Evolutionary conservation across 2,888 invertebrate species (phyloP).

Genomic region (Hipparchia semele): DNA sequence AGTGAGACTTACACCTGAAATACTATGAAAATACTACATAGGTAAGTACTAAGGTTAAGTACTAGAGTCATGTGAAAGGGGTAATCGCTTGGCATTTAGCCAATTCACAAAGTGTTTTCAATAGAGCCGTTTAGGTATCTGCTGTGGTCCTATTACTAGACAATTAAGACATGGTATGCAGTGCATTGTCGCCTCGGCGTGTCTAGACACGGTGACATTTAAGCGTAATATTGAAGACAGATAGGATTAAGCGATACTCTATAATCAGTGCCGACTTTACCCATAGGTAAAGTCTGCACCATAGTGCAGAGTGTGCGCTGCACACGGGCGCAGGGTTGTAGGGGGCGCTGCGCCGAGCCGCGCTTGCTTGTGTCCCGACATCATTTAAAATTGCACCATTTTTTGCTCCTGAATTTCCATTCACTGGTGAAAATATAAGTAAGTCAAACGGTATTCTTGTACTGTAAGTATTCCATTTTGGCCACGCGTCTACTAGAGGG

Average conservation of each 20-base stretch:
- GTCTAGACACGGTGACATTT: background rate
- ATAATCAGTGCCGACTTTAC: too few relatives aligned
- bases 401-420: too few relatives aligned
- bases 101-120: constrained; percentile 69
- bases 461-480: too few relatives aligned
- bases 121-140: constrained; percentile 45
- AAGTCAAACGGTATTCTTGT: too few relatives aligned
- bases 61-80: constrained; percentile 39
- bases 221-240: background rate
- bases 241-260: background rate
- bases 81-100: constrained; percentile 74
- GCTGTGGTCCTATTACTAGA: constrained; percentile 37
- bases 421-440: too few relatives aligned
- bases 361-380: too few relatives aligned
- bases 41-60: background rate
- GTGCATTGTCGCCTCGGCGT: background rate
- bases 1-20: background rate
- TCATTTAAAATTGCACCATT: too few relatives aligned
- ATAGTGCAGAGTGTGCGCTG: too few relatives aligned
- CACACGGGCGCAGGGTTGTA: too few relatives aligned
- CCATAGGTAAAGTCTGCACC: too few relatives aligned
- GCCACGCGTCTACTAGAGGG: too few relatives aligned
- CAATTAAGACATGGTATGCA: constrained; percentile 41
- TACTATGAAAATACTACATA: background rate
- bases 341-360: too few relatives aligned